These are phyloP conservation scores for Pseudomugil tenellus DNA, from an alignment of 2,797 vertebrate genomes.

Conservation along the genomic window DNA sequence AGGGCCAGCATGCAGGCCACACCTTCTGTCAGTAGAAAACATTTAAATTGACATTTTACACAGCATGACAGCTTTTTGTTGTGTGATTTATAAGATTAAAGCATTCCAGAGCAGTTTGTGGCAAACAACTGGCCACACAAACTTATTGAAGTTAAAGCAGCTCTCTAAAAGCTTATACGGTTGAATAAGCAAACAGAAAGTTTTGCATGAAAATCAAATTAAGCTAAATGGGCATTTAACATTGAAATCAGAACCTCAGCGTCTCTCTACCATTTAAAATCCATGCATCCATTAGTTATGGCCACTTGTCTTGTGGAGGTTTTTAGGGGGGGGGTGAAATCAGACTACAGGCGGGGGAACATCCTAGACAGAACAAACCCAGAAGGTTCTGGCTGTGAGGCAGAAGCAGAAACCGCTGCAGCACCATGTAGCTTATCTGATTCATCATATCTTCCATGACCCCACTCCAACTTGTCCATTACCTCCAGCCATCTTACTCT, in stretches of 20 bases:
- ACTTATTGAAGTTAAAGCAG: too few species aligned
- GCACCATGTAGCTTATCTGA: slow-evolving; percentile 16
- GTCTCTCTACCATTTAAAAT: neutral
- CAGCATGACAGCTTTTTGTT: too few species aligned
- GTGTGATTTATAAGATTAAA: too few species aligned
- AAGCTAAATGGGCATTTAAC: neutral
- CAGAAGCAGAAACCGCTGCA: neutral
- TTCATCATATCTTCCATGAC: slow-evolving; percentile 49
- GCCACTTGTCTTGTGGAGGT: neutral
- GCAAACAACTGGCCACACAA: too few species aligned
- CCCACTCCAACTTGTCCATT: slow-evolving; percentile 58
- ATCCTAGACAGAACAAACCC: neutral
- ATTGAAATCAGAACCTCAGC: neutral
- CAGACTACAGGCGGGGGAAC: neutral
- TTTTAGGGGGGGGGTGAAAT: neutral
- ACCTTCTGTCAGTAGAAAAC: too few species aligned
- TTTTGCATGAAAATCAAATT: too few species aligned
- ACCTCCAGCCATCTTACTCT: slow-evolving; percentile 42
- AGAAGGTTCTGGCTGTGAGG: neutral
- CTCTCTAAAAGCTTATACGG: too few species aligned
- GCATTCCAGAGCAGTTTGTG: too few species aligned
- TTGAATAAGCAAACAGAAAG: too few species aligned
- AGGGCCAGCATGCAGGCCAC: too few species aligned
- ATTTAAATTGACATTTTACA: too few species aligned
- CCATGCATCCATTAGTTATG: neutral